These are phyloP conservation scores for Gila orcuttii DNA, from an alignment of 2,113 vertebrate genomes.

Conservation along the genomic window DNA sequence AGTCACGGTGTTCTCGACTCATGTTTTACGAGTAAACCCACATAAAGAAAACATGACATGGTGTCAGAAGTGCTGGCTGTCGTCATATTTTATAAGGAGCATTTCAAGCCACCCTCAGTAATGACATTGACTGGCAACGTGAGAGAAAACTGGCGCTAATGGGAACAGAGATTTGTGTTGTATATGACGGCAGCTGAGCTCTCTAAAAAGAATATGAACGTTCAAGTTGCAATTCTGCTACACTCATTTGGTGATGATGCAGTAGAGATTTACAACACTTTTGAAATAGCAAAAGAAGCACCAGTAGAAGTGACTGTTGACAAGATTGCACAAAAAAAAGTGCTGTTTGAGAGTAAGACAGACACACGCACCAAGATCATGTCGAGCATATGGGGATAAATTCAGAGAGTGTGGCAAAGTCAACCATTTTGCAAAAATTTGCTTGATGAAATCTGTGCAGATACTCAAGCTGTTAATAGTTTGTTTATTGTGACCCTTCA, in stretches of 20 bases:
- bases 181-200: neutral
- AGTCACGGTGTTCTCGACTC: no score
- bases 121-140: neutral
- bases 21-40: no score
- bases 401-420: no score
- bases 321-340: constrained; percentile 8
- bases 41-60: no score
- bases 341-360: neutral
- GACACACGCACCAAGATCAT: no score
- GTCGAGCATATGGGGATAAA: no score
- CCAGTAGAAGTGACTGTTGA: neutral
- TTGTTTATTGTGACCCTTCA: neutral
- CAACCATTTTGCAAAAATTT: no score
- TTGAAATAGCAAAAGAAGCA: constrained; percentile 1
- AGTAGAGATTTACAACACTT: constrained; percentile 19
- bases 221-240: neutral
- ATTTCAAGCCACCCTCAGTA: no score
- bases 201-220: neutral
- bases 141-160: neutral
- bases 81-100: no score
- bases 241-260: constrained; percentile 16
- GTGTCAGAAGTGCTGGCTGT: no score
- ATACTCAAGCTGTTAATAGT: no score
- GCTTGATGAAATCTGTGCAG: no score
- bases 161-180: constrained; percentile 7